Conservation (phyloP, 2,797 vertebrate species). For the Lepilemur ruficaudatus region DNA sequence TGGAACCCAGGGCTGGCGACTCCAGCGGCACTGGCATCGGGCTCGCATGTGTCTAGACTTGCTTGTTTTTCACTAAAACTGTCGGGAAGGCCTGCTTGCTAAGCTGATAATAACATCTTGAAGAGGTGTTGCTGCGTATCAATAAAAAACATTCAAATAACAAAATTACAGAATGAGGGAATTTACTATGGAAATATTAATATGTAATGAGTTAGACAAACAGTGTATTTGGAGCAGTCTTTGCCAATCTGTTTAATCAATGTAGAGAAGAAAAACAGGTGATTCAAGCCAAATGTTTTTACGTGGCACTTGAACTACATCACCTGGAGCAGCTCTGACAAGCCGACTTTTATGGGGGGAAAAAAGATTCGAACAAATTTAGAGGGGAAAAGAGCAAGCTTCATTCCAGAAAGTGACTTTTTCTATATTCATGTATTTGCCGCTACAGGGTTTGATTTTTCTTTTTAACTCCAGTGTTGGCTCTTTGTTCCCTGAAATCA, state of each 20-base stretch:
- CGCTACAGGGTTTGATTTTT: constrained; percentile 68
- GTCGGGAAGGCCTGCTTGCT: background rate
- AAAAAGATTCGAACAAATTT: background rate
- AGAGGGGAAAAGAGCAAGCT: constrained; percentile 49
- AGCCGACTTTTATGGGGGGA: background rate
- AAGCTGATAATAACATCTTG: background rate
- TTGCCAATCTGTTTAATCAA: background rate
- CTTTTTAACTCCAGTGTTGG: constrained; percentile 67
- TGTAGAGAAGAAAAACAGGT: background rate
- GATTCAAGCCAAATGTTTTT: background rate
- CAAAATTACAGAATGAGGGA: background rate
- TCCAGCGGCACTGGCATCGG: fast-evolving
- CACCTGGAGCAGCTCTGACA: background rate
- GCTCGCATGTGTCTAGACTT: too few species aligned
- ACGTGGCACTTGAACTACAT: background rate
- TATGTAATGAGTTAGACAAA: background rate
- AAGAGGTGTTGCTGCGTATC: background rate
- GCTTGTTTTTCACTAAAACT: background rate
- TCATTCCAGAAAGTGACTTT: background rate
- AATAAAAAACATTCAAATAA: background rate
- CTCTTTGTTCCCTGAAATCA: constrained; percentile 63
- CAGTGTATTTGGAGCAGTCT: background rate
- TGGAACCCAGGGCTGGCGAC: background rate
- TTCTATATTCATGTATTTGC: background rate
- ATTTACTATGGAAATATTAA: background rate